Percentiles rank a stretch among this genome's conserved stretches.
Conservation (phyloP, 1,140 invertebrate genomes). For the Batillaria attramentaria region DNA sequence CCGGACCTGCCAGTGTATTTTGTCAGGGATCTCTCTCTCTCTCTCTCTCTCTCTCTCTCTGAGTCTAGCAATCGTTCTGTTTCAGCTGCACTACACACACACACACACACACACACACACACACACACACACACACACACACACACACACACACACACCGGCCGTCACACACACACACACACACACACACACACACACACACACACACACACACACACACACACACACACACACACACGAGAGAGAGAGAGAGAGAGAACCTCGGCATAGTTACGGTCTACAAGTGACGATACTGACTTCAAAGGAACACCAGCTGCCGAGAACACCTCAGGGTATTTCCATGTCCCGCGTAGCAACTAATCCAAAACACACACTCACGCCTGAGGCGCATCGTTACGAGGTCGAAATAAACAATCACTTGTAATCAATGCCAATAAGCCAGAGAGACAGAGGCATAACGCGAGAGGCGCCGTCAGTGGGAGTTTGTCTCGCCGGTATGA, state of each 20-base stretch:
- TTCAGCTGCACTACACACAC: neutral
- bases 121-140: no score
- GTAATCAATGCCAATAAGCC: no score
- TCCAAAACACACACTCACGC: neutral
- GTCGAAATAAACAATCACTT: no score
- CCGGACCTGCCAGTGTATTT: neutral
- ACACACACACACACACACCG: conserved; percentile 1
- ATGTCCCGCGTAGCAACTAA: neutral
- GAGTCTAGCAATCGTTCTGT: neutral
- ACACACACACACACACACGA: conserved; percentile 2
- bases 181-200: conserved; percentile 10
- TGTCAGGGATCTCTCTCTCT: neutral
- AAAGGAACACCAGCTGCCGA: no score
- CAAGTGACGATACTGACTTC: neutral
- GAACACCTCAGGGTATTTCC: neutral
- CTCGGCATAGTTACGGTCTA: neutral
- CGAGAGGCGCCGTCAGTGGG: no score
- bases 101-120: conserved; percentile 3
- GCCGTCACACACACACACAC: neutral
- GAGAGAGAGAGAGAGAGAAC: no score
- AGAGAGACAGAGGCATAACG: no score
- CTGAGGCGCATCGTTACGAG: no score
- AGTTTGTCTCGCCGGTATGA: no score
- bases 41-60: neutral
- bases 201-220: conserved; percentile 18